phyloP scores from a whole-genome alignment of 2,797 vertebrate genomes.

The Sciurus carolinensis region DNA sequence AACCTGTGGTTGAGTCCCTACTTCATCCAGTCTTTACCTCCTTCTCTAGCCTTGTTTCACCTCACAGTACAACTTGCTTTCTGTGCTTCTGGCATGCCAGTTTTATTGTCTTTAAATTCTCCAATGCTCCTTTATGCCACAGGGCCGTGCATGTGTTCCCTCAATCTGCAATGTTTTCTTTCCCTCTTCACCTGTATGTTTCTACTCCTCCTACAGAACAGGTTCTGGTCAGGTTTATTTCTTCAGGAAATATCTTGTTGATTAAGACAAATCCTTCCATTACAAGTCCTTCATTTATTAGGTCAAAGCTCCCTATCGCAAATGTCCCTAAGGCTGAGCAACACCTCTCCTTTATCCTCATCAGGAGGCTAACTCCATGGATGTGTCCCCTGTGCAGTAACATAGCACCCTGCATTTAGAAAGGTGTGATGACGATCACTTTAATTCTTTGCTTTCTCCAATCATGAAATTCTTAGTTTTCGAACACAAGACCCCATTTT shows the following conservation, averaged over 20 bases:
- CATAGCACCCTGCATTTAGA: neutral
- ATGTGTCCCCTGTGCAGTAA: neutral
- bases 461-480: constrained; percentile 2
- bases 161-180: neutral
- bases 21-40: neutral
- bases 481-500: neutral
- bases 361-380: neutral
- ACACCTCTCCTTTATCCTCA: neutral
- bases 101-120: neutral
- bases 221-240: neutral
- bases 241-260: neutral
- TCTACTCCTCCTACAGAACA: neutral
- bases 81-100: neutral
- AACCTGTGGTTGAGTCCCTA: neutral
- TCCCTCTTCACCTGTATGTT: neutral
- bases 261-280: neutral
- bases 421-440: neutral
- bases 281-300: neutral
- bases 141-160: neutral
- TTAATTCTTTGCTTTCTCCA: neutral
- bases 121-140: neutral
- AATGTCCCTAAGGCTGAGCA: neutral
- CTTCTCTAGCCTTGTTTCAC: neutral
- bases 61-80: neutral
- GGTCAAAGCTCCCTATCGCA: neutral